Evolutionary conservation across 1,140 invertebrate species (phyloP).

Genomic region (Mya arenaria): DNA sequence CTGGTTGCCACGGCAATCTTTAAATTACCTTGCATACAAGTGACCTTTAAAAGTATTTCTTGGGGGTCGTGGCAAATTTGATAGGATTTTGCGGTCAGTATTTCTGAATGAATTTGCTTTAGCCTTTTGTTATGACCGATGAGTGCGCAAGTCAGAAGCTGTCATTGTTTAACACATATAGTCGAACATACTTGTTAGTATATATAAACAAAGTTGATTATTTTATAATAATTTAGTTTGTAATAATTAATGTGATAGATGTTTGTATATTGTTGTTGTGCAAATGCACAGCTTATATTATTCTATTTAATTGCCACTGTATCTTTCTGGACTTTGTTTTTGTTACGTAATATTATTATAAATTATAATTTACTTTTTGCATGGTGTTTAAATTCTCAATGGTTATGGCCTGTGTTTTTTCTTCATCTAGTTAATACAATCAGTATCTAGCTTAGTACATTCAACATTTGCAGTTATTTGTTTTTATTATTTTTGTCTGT

Average conservation of each 20-base stretch:
- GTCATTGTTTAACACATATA: conserved; percentile 25
- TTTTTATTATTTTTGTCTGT: conserved; percentile 49
- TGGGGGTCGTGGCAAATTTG: too few species aligned
- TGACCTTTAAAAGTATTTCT: too few species aligned
- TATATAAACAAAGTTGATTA: conserved; percentile 57
- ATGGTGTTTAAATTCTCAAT: conserved; percentile 44
- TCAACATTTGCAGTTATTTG: conserved; percentile 39
- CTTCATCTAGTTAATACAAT: conserved; percentile 52
- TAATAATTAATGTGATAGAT: conserved; percentile 49
- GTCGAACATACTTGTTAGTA: conserved; percentile 38
- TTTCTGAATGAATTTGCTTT: conserved; percentile 49
- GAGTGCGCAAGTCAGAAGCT: too few species aligned
- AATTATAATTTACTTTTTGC: conserved; percentile 54
- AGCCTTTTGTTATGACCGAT: too few species aligned
- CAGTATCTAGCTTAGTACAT: conserved; percentile 48
- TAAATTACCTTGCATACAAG: too few species aligned
- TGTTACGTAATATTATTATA: conserved; percentile 59
- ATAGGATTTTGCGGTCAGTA: too few species aligned
- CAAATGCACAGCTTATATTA: conserved; percentile 37
- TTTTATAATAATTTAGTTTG: conserved; percentile 50
- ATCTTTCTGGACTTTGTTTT: conserved; percentile 56
- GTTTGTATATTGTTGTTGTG: conserved; percentile 38
- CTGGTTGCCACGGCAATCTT: too few species aligned
- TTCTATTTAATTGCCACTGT: conserved; percentile 52
- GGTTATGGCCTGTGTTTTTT: conserved; percentile 50